Percentiles rank a stretch among this genome's conserved stretches.
These are phyloP conservation scores for Fistularia tabacaria DNA, from an alignment of 2,797 vertebrate genomes.

Conservation along the genomic window DNA sequence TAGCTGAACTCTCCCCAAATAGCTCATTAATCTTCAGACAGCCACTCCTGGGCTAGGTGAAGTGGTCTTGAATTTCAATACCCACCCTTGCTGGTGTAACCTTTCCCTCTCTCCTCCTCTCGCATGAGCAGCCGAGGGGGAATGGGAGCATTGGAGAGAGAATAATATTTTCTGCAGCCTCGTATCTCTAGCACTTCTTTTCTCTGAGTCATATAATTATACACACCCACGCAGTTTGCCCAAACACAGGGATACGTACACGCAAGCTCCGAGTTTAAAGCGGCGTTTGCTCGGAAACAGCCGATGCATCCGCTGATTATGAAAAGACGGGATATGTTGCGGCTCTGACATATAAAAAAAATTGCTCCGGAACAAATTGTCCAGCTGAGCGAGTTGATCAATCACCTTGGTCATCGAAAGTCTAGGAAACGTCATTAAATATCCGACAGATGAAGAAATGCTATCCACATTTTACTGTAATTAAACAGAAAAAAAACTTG, in stretches of 20 bases:
- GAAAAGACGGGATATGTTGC: conserved; percentile 14
- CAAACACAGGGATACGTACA: conserved; percentile 28
- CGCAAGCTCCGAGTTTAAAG: conserved; percentile 31
- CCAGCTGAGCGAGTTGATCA: conserved; percentile 24
- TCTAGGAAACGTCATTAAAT: too few species aligned
- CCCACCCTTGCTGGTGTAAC: conserved; percentile 65
- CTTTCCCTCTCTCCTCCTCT: conserved; percentile 58
- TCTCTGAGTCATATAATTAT: conserved; percentile 64
- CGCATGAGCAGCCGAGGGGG: conserved; percentile 33
- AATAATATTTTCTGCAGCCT: conserved; percentile 63
- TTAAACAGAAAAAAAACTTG: too few species aligned
- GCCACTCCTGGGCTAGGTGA: conserved; percentile 74
- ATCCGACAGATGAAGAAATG: too few species aligned
- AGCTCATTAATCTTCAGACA: conserved; percentile 89
- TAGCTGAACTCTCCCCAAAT: conserved; percentile 81
- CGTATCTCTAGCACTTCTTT: conserved; percentile 52
- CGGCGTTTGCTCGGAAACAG: conserved; percentile 31
- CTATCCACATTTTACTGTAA: too few species aligned
- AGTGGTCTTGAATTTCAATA: conserved; percentile 82
- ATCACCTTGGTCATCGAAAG: not conserved
- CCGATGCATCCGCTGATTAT: conserved; percentile 50
- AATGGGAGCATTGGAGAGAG: conserved; percentile 44
- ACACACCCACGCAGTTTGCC: conserved; percentile 59
- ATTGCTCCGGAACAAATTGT: conserved; percentile 43
- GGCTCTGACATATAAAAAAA: conserved; percentile 32